Evolutionary conservation across 2,797 vertebrate species (phyloP).

Genomic region (Sebastes matsubarae): DNA sequence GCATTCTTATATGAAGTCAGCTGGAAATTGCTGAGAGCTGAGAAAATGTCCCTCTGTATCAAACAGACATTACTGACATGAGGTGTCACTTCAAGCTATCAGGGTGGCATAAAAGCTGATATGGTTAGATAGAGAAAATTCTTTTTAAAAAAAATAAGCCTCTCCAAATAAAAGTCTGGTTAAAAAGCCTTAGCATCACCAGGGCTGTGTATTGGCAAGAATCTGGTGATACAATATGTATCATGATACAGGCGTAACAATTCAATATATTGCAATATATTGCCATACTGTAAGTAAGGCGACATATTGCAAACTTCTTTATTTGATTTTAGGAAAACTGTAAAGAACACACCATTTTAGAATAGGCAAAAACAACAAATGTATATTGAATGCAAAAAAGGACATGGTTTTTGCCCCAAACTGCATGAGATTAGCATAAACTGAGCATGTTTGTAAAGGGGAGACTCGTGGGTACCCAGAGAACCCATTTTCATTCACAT

Average conservation of each 20-base stretch:
- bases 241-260: background rate
- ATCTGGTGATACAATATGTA: background rate
- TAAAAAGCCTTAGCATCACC: background rate
- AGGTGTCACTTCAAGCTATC: background rate
- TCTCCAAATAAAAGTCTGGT: background rate
- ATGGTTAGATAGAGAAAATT: background rate
- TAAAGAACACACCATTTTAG: too few species aligned
- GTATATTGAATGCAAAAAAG: too few species aligned
- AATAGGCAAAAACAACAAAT: too few species aligned
- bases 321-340: too few species aligned
- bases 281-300: too few species aligned
- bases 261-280: too few species aligned
- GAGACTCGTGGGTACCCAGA: too few species aligned
- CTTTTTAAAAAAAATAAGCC: background rate
- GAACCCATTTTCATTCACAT: too few species aligned
- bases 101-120: background rate
- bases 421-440: too few species aligned
- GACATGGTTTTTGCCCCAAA: too few species aligned
- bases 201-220: too few species aligned
- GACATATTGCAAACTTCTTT: rapidly evolving
- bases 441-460: rapidly evolving
- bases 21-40: constrained; percentile 28
- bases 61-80: constrained; percentile 7
- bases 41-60: constrained; percentile 4
- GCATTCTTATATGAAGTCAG: constrained; percentile 17